phyloP scores from a whole-genome alignment of 2,888 invertebrate species.

The Schizotus pectinicornis region DNA sequence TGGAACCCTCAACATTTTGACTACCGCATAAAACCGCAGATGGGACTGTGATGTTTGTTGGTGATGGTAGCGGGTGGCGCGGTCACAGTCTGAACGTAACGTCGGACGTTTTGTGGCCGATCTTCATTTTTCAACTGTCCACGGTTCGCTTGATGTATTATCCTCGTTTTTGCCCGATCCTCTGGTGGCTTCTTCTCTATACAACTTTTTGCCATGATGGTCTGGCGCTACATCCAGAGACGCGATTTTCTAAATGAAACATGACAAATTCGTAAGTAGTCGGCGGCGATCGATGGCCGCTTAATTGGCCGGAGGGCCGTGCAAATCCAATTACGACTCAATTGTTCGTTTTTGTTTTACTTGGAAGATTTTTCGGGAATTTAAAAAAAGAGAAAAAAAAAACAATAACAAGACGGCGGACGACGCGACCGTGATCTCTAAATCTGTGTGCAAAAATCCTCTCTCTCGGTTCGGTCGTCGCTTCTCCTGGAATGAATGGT shows the following conservation, averaged over 20 bases:
- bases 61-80: not conserved
- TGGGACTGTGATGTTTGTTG: not conserved
- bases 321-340: too few species aligned
- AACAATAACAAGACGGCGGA: too few species aligned
- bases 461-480: too few species aligned
- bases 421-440: too few species aligned
- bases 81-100: constrained; percentile 31
- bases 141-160: constrained; percentile 46
- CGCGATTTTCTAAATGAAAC: constrained; percentile 28
- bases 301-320: too few species aligned
- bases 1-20: constrained; percentile 33
- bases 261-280: constrained; percentile 32
- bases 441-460: not conserved
- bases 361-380: too few species aligned
- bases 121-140: constrained; percentile 49
- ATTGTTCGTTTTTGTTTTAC: too few species aligned
- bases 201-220: constrained; percentile 10
- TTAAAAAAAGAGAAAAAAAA: too few species aligned
- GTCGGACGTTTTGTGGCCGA: constrained; percentile 35
- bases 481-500: constrained; percentile 33
- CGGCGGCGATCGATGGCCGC: too few species aligned
- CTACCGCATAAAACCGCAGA: constrained; percentile 34
- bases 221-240: too few species aligned
- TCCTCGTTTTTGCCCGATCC: constrained; percentile 32
- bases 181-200: not conserved